Conservation (phyloP, 2,888 invertebrate species). For the Drosophila percnosoma region DNA sequence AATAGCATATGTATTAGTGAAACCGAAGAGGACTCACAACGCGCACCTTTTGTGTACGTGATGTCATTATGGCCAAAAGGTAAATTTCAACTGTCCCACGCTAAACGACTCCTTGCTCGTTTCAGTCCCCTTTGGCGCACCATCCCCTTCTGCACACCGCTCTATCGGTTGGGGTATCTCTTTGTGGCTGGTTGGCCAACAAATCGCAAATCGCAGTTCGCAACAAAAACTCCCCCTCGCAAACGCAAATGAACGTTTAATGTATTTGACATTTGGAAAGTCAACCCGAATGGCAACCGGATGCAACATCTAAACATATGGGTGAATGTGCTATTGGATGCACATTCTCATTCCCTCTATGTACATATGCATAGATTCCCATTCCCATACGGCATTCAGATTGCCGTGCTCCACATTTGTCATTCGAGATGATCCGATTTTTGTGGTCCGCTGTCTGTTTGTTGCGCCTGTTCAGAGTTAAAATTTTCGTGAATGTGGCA, state of each 20-base stretch:
- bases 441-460: constrained; percentile 68
- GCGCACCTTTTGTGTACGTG: constrained; percentile 78
- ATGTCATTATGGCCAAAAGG: constrained; percentile 80
- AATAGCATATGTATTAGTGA: constrained; percentile 68
- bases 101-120: constrained; percentile 71
- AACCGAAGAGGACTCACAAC: constrained; percentile 49
- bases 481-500: constrained; percentile 56
- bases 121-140: constrained; percentile 16
- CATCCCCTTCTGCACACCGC: constrained; percentile 6
- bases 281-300: constrained; percentile 66
- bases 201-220: constrained; percentile 60
- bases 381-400: constrained; percentile 27
- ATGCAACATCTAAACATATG: constrained; percentile 68
- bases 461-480: constrained; percentile 72
- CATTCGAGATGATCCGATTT: constrained; percentile 77
- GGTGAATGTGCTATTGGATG: constrained; percentile 21
- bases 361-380: constrained; percentile 7
- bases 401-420: constrained; percentile 64
- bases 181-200: constrained; percentile 70
- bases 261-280: constrained; percentile 82
- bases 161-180: constrained; percentile 50
- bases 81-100: constrained; percentile 79
- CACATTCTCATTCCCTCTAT: constrained; percentile 24
- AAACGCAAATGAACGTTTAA: constrained; percentile 81
- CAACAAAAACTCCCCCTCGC: constrained; percentile 26